Evolutionary conservation across 2,888 invertebrate species (phyloP).

Genomic region (Argyresthia goedartella): DNA sequence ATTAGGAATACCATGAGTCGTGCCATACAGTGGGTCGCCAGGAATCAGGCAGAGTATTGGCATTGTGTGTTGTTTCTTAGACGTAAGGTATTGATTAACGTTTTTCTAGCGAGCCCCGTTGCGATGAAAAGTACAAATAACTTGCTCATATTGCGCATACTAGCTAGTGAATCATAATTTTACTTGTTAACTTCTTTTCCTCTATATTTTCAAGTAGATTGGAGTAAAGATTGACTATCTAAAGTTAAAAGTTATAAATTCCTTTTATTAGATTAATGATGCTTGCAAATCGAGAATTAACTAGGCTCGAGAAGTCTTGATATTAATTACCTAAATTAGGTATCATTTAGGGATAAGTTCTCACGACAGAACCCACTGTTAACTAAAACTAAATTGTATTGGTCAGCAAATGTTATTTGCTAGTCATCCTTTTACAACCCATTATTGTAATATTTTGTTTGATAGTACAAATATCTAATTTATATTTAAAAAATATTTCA

Average conservation of each 20-base stretch:
- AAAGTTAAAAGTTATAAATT: neutral
- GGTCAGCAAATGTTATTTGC: conserved; percentile 64
- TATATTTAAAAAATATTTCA: conserved; percentile 59
- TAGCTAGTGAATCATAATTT: conserved; percentile 2
- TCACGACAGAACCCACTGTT: conserved; percentile 57
- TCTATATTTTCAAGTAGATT: conserved; percentile 15
- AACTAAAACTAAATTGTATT: conserved; percentile 45
- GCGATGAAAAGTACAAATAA: conserved; percentile 55
- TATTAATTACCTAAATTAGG: conserved; percentile 46
- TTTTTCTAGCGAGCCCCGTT: conserved; percentile 23
- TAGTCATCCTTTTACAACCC: conserved; percentile 51
- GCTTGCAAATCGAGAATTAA: conserved; percentile 32
- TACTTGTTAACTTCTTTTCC: conserved; percentile 40
- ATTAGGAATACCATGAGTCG: no score
- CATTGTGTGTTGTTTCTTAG: conserved; percentile 22
- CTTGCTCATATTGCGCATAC: conserved; percentile 57
- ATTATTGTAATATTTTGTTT: conserved; percentile 62
- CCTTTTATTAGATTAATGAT: conserved; percentile 12
- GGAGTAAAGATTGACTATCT: neutral
- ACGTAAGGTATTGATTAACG: neutral
- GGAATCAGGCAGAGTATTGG: conserved; percentile 20
- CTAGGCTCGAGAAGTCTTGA: conserved; percentile 34
- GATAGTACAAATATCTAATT: conserved; percentile 71
- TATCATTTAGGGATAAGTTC: conserved; percentile 38
- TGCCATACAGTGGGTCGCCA: no score